Percentiles rank a stretch among this genome's conserved stretches.
phyloP scores from a whole-genome alignment of 2,113 vertebrate species.

The Monopterus albus region DNA sequence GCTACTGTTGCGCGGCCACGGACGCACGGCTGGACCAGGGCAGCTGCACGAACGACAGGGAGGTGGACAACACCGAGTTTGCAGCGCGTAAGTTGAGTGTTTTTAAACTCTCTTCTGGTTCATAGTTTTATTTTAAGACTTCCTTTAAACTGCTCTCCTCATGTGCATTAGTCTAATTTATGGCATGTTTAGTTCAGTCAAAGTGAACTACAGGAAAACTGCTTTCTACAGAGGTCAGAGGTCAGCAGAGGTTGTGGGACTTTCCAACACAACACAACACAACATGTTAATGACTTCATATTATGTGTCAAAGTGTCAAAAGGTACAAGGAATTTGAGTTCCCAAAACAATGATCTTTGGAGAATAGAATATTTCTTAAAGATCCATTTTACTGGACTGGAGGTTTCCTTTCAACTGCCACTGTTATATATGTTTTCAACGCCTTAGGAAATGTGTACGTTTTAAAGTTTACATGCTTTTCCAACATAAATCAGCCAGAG shows the following conservation, averaged over 20 bases:
- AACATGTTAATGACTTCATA: neutral
- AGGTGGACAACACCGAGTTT: conserved; percentile 84
- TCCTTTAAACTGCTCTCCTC: too few species aligned
- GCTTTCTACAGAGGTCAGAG: conserved; percentile 47
- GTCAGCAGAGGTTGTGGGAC: conserved; percentile 50
- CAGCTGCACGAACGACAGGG: conserved; percentile 90
- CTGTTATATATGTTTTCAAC: neutral
- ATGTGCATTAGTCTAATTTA: neutral
- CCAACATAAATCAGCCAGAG: neutral
- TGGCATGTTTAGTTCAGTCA: neutral
- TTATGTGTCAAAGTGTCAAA: neutral
- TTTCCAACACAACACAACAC: too few species aligned
- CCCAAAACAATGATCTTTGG: neutral
- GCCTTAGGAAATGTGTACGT: neutral
- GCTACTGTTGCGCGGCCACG: conserved; percentile 93
- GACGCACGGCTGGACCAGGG: conserved; percentile 94
- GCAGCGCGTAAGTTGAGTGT: conserved; percentile 80
- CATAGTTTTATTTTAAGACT: neutral
- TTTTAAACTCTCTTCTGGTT: neutral
- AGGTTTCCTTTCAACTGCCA: neutral
- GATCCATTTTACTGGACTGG: neutral
- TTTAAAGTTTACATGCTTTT: conserved; percentile 3
- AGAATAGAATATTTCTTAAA: neutral
- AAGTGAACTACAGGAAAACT: neutral
- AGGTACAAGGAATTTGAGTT: neutral